A percentile compares a stretch with the other conserved stretches of the same genome.
phyloP scores from a whole-genome alignment of 35 echinoderm and acorn worm genomes.

The Ptychodera flava region DNA sequence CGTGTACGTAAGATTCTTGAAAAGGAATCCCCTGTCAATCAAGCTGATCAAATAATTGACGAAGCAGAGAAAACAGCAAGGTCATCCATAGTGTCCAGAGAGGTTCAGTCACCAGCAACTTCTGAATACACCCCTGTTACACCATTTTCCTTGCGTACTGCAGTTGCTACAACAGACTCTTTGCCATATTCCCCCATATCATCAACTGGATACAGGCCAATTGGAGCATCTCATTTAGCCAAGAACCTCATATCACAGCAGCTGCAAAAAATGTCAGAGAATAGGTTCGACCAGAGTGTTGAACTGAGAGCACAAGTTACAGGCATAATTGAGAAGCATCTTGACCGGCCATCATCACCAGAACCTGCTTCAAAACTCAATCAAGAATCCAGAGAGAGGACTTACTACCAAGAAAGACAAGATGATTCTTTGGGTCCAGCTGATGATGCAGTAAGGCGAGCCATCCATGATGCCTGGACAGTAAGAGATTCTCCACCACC shows the following conservation, averaged over 20 bases:
- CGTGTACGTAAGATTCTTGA: neutral
- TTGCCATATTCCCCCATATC: neutral
- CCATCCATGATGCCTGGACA: neutral
- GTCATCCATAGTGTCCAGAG: neutral
- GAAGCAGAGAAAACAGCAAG: neutral
- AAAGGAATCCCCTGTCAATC: neutral
- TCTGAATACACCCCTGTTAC: neutral
- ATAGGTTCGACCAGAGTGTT: conserved; percentile 47
- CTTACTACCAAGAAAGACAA: neutral
- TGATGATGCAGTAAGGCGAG: neutral
- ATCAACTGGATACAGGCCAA: neutral
- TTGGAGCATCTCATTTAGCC: conserved; percentile 32
- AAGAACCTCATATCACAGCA: conserved; percentile 33
- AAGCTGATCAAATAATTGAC: neutral
- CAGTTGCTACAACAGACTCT: neutral
- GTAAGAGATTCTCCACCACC: neutral
- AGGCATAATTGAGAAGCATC: neutral
- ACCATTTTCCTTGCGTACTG: neutral
- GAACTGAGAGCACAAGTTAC: neutral
- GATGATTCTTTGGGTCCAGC: neutral
- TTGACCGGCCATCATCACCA: neutral
- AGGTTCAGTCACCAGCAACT: neutral
- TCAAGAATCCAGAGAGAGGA: neutral
- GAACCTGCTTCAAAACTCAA: neutral
- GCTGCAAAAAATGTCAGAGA: conserved; percentile 27